Base-by-base conservation (phyloP, 1,140 invertebrate species). In the Pogonognathellus flavescens region DNA sequence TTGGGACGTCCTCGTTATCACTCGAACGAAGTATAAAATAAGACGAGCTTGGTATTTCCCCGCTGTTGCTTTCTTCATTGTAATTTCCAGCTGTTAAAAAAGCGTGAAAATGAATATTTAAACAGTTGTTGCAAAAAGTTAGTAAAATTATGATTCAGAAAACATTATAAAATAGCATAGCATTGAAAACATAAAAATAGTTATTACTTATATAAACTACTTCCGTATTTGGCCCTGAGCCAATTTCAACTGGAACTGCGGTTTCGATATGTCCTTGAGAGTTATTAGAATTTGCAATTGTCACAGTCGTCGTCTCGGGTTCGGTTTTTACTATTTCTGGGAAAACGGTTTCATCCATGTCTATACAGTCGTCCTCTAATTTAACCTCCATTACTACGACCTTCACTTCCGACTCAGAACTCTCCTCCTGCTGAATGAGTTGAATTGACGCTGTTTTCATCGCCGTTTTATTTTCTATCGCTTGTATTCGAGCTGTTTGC, bases 11-110 rank as follows among this genome's bases (percentile, higher is more conserved):
- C 0, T 81, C 80, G 25, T 81, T 81, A 13, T 81, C 80, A 16
- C 20, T 10, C 18, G 80, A 81, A 11, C 80, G 50, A 22, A 81
- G 18, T 55, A 81, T 81, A 18, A 81, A 81, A 18, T 81, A 81
- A 1, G 80, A 81, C 1, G 31, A 50, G n/a, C 70, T 76, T 4
- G 31, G 66, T 41, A 25, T 50, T 31, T 76, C 70, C 2, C 70
- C 70, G 0, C 0, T 72, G 8, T 72, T 76, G 2, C 2, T 10
- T 49, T 76, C 70, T 50, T 76, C 70, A 8, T 50, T 50, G 18
- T 76, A 16, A 50, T 76, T 50, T 9, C 70, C 70, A 49, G 31
- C 31, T 14, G n/a, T n/a, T 14, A 57, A 57, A 57, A 57, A 14
- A 57, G n/a, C 2, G 11, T 57, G 53, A n/a, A 57, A 57, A 57